phyloP scores from a whole-genome alignment of 2,797 vertebrate species.

The Caiman crocodilus region DNA sequence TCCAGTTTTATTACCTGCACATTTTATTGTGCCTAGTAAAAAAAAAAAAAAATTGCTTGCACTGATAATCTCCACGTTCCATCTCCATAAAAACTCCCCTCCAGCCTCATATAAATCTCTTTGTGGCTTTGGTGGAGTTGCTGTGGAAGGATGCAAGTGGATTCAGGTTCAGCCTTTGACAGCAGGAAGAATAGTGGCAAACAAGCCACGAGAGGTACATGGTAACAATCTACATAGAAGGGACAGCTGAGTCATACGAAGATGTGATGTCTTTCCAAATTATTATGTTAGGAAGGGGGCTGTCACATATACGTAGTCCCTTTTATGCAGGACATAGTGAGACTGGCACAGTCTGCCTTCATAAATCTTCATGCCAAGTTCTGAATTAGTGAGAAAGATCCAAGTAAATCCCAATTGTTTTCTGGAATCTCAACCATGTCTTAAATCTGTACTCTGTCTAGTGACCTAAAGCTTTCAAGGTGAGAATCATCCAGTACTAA shows the following conservation, averaged over 20 bases:
- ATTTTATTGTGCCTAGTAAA: background rate
- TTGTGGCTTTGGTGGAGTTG: background rate
- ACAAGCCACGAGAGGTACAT: background rate
- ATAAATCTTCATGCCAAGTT: background rate
- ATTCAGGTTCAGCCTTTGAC: background rate
- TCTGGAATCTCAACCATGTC: background rate
- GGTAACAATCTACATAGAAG: background rate
- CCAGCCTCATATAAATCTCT: background rate
- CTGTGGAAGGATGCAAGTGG: no score
- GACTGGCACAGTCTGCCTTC: background rate
- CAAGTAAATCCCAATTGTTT: background rate
- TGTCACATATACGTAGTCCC: background rate
- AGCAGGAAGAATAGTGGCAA: background rate
- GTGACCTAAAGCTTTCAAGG: background rate
- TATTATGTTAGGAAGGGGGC: background rate
- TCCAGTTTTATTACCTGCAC: background rate
- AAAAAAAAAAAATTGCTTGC: background rate
- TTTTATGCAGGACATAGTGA: no score
- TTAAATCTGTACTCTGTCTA: background rate
- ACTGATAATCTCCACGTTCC: background rate
- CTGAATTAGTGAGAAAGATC: background rate
- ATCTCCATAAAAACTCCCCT: background rate
- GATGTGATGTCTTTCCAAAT: background rate
- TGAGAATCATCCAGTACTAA: accelerated
- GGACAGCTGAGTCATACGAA: background rate